These are phyloP conservation scores for Microtus oregoni DNA, from an alignment of 2,113 vertebrate genomes.

Conservation along the genomic window DNA sequence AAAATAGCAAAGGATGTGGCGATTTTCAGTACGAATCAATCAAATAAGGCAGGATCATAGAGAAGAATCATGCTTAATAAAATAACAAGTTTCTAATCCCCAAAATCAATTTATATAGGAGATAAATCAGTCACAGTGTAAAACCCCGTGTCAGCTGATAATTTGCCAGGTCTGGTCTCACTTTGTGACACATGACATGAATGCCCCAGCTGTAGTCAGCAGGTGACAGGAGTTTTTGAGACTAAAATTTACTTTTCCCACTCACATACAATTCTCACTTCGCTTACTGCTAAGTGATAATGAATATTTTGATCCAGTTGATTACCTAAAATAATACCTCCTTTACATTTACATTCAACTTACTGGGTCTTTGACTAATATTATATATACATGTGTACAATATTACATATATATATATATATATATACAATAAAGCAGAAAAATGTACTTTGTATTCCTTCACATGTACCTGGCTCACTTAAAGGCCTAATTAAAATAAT, in stretches of 20 bases:
- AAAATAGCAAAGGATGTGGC: background rate
- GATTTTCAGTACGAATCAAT: background rate
- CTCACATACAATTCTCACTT: background rate
- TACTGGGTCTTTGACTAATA: background rate
- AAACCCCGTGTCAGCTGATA: constrained; percentile 14
- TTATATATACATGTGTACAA: background rate
- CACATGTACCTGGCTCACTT: background rate
- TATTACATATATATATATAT: background rate
- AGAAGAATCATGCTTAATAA: background rate
- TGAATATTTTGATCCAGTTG: constrained; percentile 78
- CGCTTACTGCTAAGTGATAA: constrained; percentile 76
- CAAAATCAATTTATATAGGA: constrained; percentile 37
- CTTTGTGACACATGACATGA: constrained; percentile 33
- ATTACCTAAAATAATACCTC: constrained; percentile 53
- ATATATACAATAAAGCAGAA: background rate
- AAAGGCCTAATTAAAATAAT: background rate
- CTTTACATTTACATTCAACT: constrained; percentile 11
- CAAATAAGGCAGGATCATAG: background rate
- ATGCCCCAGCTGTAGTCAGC: constrained; percentile 52
- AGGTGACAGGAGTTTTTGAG: constrained; percentile 78
- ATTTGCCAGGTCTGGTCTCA: constrained; percentile 62
- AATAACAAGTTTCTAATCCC: background rate
- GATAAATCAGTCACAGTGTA: constrained; percentile 4
- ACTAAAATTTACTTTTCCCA: constrained; percentile 72
- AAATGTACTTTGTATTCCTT: background rate